These are phyloP conservation scores for Eupithecia inturbata DNA, from an alignment of 2,888 invertebrate genomes.

Conservation along the genomic window DNA sequence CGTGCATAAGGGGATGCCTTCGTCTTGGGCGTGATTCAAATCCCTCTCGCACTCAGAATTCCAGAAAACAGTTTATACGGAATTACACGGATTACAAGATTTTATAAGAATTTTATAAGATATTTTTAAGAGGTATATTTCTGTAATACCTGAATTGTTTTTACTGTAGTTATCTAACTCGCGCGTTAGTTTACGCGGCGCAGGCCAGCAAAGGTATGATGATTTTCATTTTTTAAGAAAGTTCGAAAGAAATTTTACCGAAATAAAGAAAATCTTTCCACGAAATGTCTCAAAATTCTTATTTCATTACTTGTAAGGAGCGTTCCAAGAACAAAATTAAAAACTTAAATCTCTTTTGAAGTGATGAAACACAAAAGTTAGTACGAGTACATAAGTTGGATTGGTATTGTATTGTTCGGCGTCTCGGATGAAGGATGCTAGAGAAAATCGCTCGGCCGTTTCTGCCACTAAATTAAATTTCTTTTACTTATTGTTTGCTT, in stretches of 20 bases:
- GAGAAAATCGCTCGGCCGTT: neutral
- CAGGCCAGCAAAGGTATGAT: neutral
- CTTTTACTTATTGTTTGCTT: conserved; percentile 3
- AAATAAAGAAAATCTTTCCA: neutral
- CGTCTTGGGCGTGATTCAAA: neutral
- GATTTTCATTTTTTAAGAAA: neutral
- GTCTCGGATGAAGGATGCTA: neutral
- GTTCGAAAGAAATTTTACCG: neutral
- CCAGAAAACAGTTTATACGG: neutral
- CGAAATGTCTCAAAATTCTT: neutral
- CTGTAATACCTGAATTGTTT: neutral
- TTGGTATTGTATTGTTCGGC: conserved; percentile 16
- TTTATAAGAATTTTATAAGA: neutral
- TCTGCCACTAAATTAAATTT: neutral
- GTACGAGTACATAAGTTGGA: conserved; percentile 2
- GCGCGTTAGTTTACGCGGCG: neutral
- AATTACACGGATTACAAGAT: neutral
- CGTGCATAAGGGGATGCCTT: no score
- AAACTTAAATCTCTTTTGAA: conserved; percentile 16
- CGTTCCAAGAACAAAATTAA: conserved; percentile 8
- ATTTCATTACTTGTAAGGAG: conserved; percentile 11
- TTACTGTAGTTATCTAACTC: neutral
- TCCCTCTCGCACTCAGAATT: neutral
- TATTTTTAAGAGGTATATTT: neutral
- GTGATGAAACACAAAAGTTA: conserved; percentile 8